Percentiles rank a stretch among this genome's conserved stretches.
Conservation (phyloP, 2,113 vertebrate species). For the Malurus elegans region DNA sequence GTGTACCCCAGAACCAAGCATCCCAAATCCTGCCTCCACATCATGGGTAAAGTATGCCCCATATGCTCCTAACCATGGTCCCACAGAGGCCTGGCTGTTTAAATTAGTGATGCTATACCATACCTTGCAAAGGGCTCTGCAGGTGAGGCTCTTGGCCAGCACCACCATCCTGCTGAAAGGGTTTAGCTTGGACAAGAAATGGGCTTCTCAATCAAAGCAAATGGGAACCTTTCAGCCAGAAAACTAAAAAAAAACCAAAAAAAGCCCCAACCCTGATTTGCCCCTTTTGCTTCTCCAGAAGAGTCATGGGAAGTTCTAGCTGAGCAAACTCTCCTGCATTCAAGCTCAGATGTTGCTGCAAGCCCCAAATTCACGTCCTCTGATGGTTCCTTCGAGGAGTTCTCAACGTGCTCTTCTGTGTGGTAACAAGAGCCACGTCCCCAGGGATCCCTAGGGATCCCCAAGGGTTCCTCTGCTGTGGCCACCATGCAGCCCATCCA, state of each 20-base stretch:
- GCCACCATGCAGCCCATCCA: background rate
- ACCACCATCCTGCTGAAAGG: background rate
- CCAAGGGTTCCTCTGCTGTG: background rate
- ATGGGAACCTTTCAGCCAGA: background rate
- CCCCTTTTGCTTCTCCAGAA: background rate
- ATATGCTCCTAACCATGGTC: background rate
- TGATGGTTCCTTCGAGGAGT: rapidly evolving
- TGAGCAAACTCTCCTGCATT: background rate
- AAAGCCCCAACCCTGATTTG: rapidly evolving
- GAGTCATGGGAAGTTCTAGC: background rate
- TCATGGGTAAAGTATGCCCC: background rate
- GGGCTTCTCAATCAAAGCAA: background rate
- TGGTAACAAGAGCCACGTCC: background rate
- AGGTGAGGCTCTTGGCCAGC: background rate
- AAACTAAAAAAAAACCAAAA: background rate
- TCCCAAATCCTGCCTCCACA: background rate
- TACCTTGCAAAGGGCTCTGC: background rate
- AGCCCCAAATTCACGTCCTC: background rate
- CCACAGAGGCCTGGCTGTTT: rapidly evolving
- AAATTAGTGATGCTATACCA: background rate
- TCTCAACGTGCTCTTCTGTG: background rate
- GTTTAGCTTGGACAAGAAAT: background rate
- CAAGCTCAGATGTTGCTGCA: background rate
- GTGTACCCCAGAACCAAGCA: background rate
- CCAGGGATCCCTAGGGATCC: background rate